Percentiles rank a stretch among this genome's conserved stretches.
Evolutionary conservation across 2,888 invertebrate genomes (phyloP).

Genomic region (Rhogogaster chlorosoma): DNA sequence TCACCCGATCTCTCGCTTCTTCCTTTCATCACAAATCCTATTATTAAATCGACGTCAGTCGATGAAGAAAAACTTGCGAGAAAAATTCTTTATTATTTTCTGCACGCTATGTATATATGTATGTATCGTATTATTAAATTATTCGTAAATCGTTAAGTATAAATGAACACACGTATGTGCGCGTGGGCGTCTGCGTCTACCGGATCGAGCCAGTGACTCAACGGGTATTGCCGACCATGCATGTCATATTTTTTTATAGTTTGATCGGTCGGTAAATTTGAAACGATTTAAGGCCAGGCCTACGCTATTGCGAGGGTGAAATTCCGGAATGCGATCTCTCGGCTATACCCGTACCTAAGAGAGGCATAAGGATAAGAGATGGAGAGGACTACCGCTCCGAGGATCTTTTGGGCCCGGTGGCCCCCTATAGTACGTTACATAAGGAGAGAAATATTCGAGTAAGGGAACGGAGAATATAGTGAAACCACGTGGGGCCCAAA

Average conservation of each 20-base stretch:
- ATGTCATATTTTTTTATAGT: slow-evolving; percentile 29
- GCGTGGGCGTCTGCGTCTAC: background rate
- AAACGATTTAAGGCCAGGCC: background rate
- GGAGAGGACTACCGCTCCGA: background rate
- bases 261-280: background rate
- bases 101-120: no score
- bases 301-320: slow-evolving; percentile 55
- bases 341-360: background rate
- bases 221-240: background rate
- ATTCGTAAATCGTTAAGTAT: background rate
- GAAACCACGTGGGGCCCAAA: slow-evolving; percentile 40
- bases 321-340: slow-evolving; percentile 54
- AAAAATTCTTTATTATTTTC: background rate
- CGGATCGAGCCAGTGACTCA: background rate
- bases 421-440: slow-evolving; percentile 54
- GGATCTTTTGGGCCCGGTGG: background rate
- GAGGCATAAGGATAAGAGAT: background rate
- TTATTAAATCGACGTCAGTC: background rate
- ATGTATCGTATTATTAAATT: background rate
- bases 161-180: no score
- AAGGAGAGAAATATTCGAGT: slow-evolving; percentile 54
- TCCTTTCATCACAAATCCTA: background rate
- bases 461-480: slow-evolving; percentile 44
- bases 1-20: background rate
- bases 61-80: background rate